A percentile compares a stretch with the other conserved stretches of the same genome.
These are phyloP conservation scores for Mellivora capensis DNA, from an alignment of 2,113 vertebrate genomes.

Conservation along the genomic window DNA sequence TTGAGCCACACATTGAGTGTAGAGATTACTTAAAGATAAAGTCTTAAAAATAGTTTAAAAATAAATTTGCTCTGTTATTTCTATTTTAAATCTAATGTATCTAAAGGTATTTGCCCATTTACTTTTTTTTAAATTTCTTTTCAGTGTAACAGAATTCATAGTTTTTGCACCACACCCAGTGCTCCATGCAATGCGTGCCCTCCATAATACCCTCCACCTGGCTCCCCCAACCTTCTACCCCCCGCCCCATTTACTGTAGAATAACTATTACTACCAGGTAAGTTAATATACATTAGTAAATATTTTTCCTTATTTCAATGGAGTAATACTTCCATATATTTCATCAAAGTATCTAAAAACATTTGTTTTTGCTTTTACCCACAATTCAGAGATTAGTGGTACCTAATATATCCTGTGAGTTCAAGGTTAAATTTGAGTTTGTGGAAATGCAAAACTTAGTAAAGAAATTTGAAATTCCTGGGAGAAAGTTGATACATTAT, in stretches of 20 bases:
- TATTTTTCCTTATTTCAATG: neutral
- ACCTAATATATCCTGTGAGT: neutral
- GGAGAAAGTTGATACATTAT: neutral
- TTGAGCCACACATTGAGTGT: neutral
- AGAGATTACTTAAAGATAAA: neutral
- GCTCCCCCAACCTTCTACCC: too few species aligned
- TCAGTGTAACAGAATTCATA: too few species aligned
- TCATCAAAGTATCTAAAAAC: neutral
- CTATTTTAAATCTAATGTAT: neutral
- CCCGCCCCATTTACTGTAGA: neutral
- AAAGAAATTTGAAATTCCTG: neutral
- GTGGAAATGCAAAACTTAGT: neutral
- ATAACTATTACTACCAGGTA: neutral
- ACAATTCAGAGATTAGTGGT: neutral
- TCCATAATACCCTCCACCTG: too few species aligned
- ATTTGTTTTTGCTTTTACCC: neutral
- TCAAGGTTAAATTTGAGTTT: neutral
- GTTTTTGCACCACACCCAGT: too few species aligned
- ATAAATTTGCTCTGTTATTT: neutral
- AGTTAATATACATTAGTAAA: neutral
- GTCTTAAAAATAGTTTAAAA: neutral
- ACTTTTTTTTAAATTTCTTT: too few species aligned
- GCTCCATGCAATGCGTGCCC: too few species aligned
- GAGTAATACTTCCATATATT: neutral
- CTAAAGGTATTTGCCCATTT: neutral